phyloP scores from a whole-genome alignment of 2,888 invertebrate species.

The Meloe dianella region DNA sequence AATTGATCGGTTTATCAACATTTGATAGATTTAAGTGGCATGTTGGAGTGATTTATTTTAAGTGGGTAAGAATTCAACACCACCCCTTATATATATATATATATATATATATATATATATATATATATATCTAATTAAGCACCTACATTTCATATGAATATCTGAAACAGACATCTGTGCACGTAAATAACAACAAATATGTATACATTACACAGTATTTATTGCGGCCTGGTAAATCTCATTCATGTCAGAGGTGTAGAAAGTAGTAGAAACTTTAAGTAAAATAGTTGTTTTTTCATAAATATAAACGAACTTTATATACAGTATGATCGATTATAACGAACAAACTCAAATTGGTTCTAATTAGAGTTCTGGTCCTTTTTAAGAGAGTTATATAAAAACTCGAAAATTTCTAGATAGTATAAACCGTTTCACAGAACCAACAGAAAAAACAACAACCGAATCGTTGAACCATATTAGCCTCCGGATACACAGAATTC shows the following conservation, averaged over 20 bases:
- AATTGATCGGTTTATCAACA: neutral
- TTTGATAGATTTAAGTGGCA: constrained; percentile 3
- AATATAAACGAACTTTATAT: too few relatives aligned
- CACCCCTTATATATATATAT: neutral
- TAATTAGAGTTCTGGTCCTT: too few relatives aligned
- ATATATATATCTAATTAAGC: constrained; percentile 10
- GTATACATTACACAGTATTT: constrained; percentile 2
- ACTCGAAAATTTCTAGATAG: too few relatives aligned
- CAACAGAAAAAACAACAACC: neutral
- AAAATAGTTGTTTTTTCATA: neutral
- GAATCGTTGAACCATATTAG: neutral
- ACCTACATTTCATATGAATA: constrained; percentile 1
- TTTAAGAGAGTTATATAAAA: too few relatives aligned
- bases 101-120: neutral
- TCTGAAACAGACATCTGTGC: neutral
- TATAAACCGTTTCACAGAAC: neutral
- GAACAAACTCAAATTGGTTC: too few relatives aligned
- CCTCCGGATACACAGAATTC: neutral
- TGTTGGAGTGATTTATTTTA: neutral
- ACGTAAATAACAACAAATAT: constrained; percentile 5
- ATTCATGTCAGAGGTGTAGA: neutral
- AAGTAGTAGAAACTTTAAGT: neutral
- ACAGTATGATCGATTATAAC: too few relatives aligned
- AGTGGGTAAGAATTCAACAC: neutral
- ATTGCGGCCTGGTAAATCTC: constrained; percentile 4